Base-by-base conservation (phyloP, 1,140 invertebrate species). In the Cydia amplana region DNA sequence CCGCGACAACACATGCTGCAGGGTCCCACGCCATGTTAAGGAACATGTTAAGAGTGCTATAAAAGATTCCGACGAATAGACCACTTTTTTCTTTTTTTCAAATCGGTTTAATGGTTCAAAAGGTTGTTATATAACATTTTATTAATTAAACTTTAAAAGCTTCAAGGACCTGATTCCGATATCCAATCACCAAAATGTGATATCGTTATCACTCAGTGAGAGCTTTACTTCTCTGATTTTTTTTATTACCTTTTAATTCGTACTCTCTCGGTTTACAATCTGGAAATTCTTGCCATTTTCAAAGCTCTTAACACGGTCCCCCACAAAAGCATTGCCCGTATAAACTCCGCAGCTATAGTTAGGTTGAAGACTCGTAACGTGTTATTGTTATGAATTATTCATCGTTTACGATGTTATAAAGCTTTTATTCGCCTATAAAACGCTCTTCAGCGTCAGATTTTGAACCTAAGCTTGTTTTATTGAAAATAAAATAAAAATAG, bases 401-500 rank as follows among this genome's bases (percentile, higher is more conserved):
- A 36, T 36, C 32, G 14, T 70, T 70, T 70, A 70, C 28, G 65
- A 70, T 36, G 28, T 18, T 18, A 40, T 70, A 70, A 70, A 32
- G 65, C 28, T 70, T 70, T 70, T 70, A 70, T 36, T 36, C 65
- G 36, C 32, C 65, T 28, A 51, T 51, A 73, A 49, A 73, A 73
- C 49, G 16, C 46, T 51, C 72, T 73, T 23, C 72, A 32, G 55
- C 18, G 55, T 12, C 55, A 60, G 20, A 60, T 23, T 49, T 32
- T 32, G 63, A 36, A n/a, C 65, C 7, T 40, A 20, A 70, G 65
- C 80, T 78, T 80, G 80, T 74, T 76, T 80, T 79, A 74, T 78
- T 73, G 65, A 82, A 82, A 77, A 74, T 75, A 79, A 82, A 82
- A 80, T 80, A 85, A 84, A 82, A 70, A 82, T 75, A 84, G 83